phyloP scores from a whole-genome alignment of 2,797 vertebrate genomes.

The Lepus oiostolus region DNA sequence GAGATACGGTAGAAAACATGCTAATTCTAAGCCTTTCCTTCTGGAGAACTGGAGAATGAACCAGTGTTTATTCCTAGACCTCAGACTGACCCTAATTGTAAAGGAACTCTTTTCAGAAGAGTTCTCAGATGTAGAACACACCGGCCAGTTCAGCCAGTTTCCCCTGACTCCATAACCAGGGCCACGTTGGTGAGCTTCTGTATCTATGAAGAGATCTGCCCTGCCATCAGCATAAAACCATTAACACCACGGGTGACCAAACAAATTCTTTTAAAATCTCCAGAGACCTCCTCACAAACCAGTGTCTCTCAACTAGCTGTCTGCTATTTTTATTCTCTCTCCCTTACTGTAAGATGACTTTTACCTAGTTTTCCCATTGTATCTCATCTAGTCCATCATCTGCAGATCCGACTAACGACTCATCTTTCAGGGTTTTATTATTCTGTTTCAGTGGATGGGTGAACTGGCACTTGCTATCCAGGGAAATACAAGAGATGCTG shows the following conservation, averaged over 20 bases:
- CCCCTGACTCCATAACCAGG: conserved; percentile 1
- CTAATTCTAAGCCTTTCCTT: conserved; percentile 39
- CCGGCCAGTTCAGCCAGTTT: conserved; percentile 50
- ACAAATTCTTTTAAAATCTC: conserved; percentile 70
- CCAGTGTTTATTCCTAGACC: conserved; percentile 67
- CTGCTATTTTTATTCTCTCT: conserved; percentile 17
- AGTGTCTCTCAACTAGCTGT: neutral
- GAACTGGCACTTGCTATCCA: conserved; percentile 22
- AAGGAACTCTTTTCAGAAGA: conserved; percentile 51
- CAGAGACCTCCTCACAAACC: neutral
- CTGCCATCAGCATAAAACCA: neutral
- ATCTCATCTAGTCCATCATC: conserved; percentile 36
- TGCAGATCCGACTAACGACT: conserved; percentile 21
- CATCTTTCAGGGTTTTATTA: conserved; percentile 49
- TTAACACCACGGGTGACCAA: conserved; percentile 52
- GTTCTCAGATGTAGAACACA: conserved; percentile 37
- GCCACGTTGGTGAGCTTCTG: neutral
- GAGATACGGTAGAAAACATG: conserved; percentile 2
- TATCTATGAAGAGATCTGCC: conserved; percentile 1
- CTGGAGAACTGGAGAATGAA: conserved; percentile 65
- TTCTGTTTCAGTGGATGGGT: conserved; percentile 30
- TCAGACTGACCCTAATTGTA: conserved; percentile 72
- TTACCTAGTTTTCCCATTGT: conserved; percentile 31
- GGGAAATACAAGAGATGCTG: conserved; percentile 62
- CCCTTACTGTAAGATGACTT: neutral